Conservation (phyloP, 2,113 vertebrate species). For the Zonotrichia leucophrys region DNA sequence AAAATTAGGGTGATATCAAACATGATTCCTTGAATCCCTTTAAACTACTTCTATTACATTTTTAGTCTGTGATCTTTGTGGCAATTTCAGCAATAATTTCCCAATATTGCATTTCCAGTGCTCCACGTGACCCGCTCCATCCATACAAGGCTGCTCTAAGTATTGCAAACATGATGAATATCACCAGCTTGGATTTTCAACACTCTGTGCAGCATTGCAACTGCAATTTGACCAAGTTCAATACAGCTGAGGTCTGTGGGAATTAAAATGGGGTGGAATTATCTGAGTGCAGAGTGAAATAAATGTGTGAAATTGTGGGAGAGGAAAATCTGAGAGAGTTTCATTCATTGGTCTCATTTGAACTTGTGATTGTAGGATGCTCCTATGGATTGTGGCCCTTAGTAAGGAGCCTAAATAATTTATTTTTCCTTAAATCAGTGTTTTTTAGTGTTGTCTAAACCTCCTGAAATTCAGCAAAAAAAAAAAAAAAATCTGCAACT, state of each 20-base stretch:
- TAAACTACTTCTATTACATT: background rate
- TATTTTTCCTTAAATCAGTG: background rate
- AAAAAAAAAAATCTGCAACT: background rate
- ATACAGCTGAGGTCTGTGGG: background rate
- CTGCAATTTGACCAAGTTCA: background rate
- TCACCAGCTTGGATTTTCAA: rapidly evolving
- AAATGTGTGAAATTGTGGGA: background rate
- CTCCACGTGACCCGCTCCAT: rapidly evolving
- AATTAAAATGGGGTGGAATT: background rate
- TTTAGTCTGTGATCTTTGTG: background rate
- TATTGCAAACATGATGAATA: background rate
- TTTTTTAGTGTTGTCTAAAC: background rate
- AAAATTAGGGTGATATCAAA: background rate
- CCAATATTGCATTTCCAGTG: background rate
- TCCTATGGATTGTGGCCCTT: background rate
- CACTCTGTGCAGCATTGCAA: background rate
- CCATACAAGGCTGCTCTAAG: background rate
- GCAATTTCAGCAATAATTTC: background rate
- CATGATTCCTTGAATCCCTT: background rate
- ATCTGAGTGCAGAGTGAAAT: background rate
- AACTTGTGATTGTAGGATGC: background rate
- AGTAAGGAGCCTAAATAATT: background rate
- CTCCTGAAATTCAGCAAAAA: background rate
- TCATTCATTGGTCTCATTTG: background rate
- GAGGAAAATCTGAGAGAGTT: background rate